Percentiles rank a stretch among this genome's conserved stretches.
Conservation (phyloP, 2,113 vertebrate species). For the Oncorhynchus gorbuscha region DNA sequence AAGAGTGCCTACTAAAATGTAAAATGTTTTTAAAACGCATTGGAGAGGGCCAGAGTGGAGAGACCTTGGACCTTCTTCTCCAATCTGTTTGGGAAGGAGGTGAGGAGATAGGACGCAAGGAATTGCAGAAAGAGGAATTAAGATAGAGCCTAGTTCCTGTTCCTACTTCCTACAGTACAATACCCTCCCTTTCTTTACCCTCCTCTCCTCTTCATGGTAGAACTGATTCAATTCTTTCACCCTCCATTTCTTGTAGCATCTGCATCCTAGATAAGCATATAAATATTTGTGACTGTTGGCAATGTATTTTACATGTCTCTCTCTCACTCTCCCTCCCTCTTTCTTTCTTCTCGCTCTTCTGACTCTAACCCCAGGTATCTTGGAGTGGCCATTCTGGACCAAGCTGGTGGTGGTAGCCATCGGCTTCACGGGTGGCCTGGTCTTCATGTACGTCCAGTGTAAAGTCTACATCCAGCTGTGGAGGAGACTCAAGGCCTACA, state of each 20-base stretch:
- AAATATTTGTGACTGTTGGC: background rate
- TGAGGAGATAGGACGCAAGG: too few species aligned
- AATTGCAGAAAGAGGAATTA: too few species aligned
- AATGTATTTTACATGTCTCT: background rate
- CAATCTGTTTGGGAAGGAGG: too few species aligned
- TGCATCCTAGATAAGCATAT: background rate
- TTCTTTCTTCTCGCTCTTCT: background rate
- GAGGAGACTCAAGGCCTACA: slow-evolving; percentile 98
- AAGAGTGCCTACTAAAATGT: too few species aligned
- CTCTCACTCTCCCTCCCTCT: background rate
- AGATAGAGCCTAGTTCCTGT: background rate
- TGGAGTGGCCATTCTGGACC: slow-evolving; percentile 99
- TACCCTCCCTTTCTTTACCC: background rate
- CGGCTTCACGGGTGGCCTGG: slow-evolving; percentile 96
- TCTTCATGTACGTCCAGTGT: slow-evolving; percentile 99
- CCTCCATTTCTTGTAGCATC: background rate
- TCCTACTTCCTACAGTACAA: background rate
- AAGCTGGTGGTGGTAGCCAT: slow-evolving; percentile 98
- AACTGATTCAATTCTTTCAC: background rate
- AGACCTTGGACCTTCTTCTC: too few species aligned
- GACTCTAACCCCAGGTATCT: slow-evolving; percentile 77
- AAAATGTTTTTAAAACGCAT: too few species aligned
- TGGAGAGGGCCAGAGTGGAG: too few species aligned
- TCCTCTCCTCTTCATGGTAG: background rate
- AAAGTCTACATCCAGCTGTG: slow-evolving; percentile 97